A percentile compares a stretch with the other conserved stretches of the same genome.
Conservation (phyloP, 2,797 vertebrate species). For the Hippocampus kuda region DNA sequence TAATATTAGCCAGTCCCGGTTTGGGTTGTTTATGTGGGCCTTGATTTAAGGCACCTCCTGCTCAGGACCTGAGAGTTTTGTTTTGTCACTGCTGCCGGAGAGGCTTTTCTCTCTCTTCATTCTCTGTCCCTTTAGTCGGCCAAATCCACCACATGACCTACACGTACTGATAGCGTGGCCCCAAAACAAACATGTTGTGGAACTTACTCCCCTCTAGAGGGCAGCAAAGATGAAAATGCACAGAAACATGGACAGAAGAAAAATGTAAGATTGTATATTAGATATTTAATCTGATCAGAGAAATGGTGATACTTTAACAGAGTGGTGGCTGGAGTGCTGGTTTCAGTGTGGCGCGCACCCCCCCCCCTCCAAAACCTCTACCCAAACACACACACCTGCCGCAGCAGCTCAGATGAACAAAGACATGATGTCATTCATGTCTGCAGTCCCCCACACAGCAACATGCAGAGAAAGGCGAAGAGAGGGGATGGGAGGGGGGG, state of each 20-base stretch:
- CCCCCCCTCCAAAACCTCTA: slow-evolving; percentile 12
- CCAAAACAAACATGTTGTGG: slow-evolving; percentile 28
- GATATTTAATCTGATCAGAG: slow-evolving; percentile 49
- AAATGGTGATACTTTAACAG: slow-evolving; percentile 15
- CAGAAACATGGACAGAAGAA: slow-evolving; percentile 17
- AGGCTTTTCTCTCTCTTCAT: slow-evolving; percentile 2
- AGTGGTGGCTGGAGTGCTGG: slow-evolving; percentile 26
- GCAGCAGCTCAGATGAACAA: slow-evolving; percentile 57
- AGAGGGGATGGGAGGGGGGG: slow-evolving; percentile 18
- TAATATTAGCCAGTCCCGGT: slow-evolving; percentile 58
- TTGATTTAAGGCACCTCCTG: slow-evolving; percentile 55
- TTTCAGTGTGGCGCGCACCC: slow-evolving; percentile 17
- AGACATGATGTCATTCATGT: slow-evolving; percentile 64
- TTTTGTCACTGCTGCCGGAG: slow-evolving; percentile 64
- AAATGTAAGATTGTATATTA: slow-evolving; percentile 48
- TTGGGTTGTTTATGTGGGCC: slow-evolving; percentile 50
- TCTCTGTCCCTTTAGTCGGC: slow-evolving; percentile 15
- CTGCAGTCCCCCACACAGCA: slow-evolving; percentile 43
- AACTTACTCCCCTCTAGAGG: slow-evolving; percentile 32
- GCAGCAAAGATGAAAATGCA: slow-evolving; percentile 33
- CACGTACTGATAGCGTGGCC: slow-evolving; percentile 16
- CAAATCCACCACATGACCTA: slow-evolving; percentile 16
- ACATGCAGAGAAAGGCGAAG: slow-evolving; percentile 22
- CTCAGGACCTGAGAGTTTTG: slow-evolving; percentile 62
- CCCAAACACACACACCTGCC: slow-evolving; percentile 23